Evolutionary conservation across 2,113 vertebrate species (phyloP), one percentile per base, ranked within the genome.

Genomic region (Aphyosemion australe): DNA sequence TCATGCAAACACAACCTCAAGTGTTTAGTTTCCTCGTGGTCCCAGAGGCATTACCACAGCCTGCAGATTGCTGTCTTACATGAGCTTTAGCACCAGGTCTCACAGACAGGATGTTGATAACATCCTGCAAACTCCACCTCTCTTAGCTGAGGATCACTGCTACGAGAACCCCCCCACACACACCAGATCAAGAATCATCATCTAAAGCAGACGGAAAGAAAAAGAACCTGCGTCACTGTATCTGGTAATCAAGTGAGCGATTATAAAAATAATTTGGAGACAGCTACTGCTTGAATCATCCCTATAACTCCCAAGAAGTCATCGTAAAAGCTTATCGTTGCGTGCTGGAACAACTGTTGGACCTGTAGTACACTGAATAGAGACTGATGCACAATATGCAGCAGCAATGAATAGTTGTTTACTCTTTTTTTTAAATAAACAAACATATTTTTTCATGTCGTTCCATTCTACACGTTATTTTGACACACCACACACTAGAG

Each of bases 21-120:
- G 42, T 53, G 20, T 65, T 69, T 72, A 50, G 11, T 18, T 58
- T 47, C 32, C 58, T 46, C 37, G 3, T 48, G 19, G 37, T 79
- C 75, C 63, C 64, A 15, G 51, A 72, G 49, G 73, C 60, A 68
- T 69, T 61, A 68, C 50, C 31, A 58, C 41, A 75, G 68, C 67
- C 74, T 76, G 18, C 42, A 79, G 70, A 62, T 72, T 47, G 57
- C 55, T 78, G 62, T 83, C 72, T 78, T 52, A 66, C 71, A 84
- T 78, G 78, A 74, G 37, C 74, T 72, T 78, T 73, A 66, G 54
- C 56, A 72, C 49, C 80, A 87, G 83, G 72, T 87, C 83, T 78
- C 61, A 76, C 68, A 74, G 76, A 70, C 84, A 82, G 87, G 84
- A 87, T 83, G 80, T 74, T 78, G 80, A 88, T 84, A 80, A 82